phyloP scores from a whole-genome alignment of 2,113 vertebrate species.

The Cynopterus brachyotis region DNA sequence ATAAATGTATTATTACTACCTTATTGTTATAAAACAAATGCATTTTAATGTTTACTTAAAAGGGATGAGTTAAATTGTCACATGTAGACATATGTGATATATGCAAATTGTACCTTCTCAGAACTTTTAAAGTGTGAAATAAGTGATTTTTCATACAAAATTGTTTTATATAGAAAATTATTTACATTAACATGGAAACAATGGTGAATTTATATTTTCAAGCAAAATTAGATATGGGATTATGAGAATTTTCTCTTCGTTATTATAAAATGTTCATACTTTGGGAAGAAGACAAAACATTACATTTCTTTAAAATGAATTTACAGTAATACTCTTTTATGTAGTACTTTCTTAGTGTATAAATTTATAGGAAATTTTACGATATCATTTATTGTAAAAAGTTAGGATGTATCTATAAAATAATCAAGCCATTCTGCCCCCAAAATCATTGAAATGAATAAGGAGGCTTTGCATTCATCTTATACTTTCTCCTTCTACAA shows the following conservation, averaged over 20 bases:
- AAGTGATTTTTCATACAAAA: background rate
- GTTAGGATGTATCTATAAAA: background rate
- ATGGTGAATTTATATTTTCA: background rate
- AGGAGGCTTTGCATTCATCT: background rate
- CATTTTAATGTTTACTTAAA: background rate
- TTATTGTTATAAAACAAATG: background rate
- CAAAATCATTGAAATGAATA: background rate
- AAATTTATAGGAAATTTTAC: background rate
- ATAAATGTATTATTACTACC: background rate
- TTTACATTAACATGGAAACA: background rate
- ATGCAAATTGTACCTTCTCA: background rate
- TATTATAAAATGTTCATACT: background rate
- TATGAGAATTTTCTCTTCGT: background rate
- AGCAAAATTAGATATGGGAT: background rate
- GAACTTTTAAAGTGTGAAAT: background rate
- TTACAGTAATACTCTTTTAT: background rate
- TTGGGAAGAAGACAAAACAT: background rate
- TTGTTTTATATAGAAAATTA: background rate
- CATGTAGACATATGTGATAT: background rate
- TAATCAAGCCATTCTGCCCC: background rate
- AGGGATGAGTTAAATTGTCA: background rate
- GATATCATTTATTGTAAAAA: background rate
- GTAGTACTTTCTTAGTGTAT: background rate
- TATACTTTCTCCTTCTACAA: background rate
- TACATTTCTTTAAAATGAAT: background rate